A percentile compares a stretch with the other conserved stretches of the same genome.
phyloP scores from a whole-genome alignment of 2,797 vertebrate species.

The Rousettus madagascariensis region DNA sequence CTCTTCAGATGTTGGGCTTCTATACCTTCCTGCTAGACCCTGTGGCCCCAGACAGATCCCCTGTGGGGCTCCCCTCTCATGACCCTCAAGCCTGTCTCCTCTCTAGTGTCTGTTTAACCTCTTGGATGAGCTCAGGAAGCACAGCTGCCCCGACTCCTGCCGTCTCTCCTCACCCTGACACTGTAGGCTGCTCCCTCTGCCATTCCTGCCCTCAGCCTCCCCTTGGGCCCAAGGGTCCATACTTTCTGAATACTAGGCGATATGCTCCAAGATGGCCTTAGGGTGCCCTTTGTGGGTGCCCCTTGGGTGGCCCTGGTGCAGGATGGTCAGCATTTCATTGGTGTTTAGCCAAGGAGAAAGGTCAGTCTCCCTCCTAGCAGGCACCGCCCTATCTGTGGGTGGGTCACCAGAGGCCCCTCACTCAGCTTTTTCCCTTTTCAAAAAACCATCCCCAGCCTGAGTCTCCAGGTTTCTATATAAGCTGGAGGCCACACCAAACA shows the following conservation, averaged over 20 bases:
- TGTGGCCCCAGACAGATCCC: accelerated
- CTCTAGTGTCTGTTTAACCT: not conserved
- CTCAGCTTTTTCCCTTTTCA: not conserved
- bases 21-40: not conserved
- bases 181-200: not conserved
- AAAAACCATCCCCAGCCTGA: not conserved
- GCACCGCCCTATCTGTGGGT: not conserved
- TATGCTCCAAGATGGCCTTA: accelerated
- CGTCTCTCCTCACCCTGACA: not conserved
- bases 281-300: not conserved
- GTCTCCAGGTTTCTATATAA: no score
- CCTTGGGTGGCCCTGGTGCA: not conserved
- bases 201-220: not conserved
- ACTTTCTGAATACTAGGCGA: not conserved
- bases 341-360: not conserved
- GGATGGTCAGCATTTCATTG: not conserved
- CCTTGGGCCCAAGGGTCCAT: not conserved
- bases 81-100: not conserved
- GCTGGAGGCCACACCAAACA: not conserved
- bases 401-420: not conserved
- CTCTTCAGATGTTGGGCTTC: not conserved
- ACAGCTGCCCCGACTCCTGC: no score
- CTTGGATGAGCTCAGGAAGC: not conserved
- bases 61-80: not conserved
- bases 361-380: not conserved